Evolutionary conservation across 1,140 invertebrate genomes (phyloP), one percentile per base, ranked within the genome.

Genomic region (Pectinophora gossypiella): DNA sequence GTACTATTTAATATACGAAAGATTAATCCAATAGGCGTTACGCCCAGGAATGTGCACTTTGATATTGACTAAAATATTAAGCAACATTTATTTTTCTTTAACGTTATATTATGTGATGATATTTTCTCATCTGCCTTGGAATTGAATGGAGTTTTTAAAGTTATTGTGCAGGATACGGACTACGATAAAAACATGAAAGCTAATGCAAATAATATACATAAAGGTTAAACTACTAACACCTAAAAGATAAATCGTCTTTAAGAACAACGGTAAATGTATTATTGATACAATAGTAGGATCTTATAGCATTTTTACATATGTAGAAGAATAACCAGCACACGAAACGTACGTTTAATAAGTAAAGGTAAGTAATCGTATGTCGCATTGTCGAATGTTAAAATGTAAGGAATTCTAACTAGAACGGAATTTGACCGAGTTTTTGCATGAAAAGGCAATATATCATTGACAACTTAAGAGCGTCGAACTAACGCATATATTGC

Each of bases 1-100:
- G 42, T 36, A 18, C 27, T 56, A 56, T 49, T 51, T 45, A 60
- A 56, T 56, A 51, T 60, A 52, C 53, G 46, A 27, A 53, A 35
- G 45, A 58, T 53, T 53, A 49, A 49, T 36, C 44, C 22, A 10
- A 35, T n/a, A n/a, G n/a, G n/a, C 27, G 40, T 52, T 35, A 51
- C 51, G 46, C 48, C 1, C 15, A 45, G 50, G 60, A 63, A 63
- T 63, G 60, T 36, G 1, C 27, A 9, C 9, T 32, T 32, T n/a
- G 1, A n/a, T 32, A 23, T 12, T n/a, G 2, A 32, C 6, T n/a
- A 9, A 12, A n/a, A 32, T 32, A 32, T 9, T 12, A 32, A 32
- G 2, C 27, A 12, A 32, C 27, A 32, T 3, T n/a, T n/a, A n/a
- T n/a, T n/a, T n/a, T n/a, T n/a, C n/a, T n/a, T n/a, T 3, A 9